phyloP scores from a whole-genome alignment of 2,113 vertebrate genomes.

The Synchiropus splendidus region DNA sequence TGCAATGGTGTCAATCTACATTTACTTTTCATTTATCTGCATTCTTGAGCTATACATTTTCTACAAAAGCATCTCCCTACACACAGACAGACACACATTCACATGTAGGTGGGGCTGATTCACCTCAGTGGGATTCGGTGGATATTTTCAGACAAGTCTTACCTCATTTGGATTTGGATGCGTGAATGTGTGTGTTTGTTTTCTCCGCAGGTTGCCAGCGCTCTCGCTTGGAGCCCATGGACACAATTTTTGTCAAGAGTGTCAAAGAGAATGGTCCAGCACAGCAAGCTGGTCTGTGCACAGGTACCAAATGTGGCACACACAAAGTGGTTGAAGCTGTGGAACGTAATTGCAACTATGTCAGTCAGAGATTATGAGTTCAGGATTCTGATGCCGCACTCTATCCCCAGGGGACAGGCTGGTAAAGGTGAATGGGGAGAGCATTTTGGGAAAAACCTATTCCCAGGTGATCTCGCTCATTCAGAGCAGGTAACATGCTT shows the following conservation, averaged over 20 bases:
- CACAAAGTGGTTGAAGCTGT: neutral
- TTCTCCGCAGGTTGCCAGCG: conserved; percentile 43
- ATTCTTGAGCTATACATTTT: no score
- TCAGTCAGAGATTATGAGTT: conserved; percentile 11
- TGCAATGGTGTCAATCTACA: no score
- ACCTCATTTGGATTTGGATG: neutral
- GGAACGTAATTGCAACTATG: neutral
- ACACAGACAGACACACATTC: neutral
- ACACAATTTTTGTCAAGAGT: conserved; percentile 96
- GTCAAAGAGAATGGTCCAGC: conserved; percentile 86
- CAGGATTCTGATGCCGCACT: no score
- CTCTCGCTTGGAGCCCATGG: conserved; percentile 83
- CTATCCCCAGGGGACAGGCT: conserved; percentile 78
- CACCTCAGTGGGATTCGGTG: neutral
- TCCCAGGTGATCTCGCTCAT: conserved; percentile 93
- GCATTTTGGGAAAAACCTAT: conserved; percentile 89
- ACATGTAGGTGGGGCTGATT: conserved; percentile 3
- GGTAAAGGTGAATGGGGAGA: conserved; percentile 91
- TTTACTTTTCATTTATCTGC: no score
- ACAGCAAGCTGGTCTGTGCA: conserved; percentile 81
- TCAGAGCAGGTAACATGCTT: conserved; percentile 80
- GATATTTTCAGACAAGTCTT: conserved; percentile 3
- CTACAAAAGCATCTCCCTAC: neutral
- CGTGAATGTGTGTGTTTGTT: conserved; percentile 6
- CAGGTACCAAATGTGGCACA: conserved; percentile 62